Percentiles rank a stretch among this genome's conserved stretches.
phyloP scores from a whole-genome alignment of 2,113 vertebrate species.

The Brachypodius melanocephalos region DNA sequence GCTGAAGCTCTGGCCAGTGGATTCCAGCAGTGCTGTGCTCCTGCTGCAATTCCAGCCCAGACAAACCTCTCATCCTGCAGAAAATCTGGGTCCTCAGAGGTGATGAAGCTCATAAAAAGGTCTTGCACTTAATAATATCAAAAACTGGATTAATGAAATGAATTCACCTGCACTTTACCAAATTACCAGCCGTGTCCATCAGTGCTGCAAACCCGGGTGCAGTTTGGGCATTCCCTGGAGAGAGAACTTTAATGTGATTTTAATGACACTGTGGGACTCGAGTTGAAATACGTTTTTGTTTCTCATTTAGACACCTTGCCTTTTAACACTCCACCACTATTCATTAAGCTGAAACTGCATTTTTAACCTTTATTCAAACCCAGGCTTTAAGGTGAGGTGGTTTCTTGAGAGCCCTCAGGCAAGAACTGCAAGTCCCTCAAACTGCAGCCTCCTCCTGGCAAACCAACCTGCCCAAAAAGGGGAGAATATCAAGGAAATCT shows the following conservation, averaged over 20 bases:
- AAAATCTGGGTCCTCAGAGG: neutral
- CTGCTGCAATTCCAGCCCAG: neutral
- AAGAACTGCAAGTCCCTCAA: neutral
- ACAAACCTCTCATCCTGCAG: neutral
- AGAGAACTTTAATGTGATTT: neutral
- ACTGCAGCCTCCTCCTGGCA: neutral
- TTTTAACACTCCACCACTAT: neutral
- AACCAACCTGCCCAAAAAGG: neutral
- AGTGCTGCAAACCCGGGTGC: neutral
- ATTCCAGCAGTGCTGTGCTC: neutral
- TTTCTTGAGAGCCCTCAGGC: neutral
- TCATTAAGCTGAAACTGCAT: conserved; percentile 14
- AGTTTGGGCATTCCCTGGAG: neutral
- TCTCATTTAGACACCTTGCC: neutral
- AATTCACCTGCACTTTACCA: neutral
- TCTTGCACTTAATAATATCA: neutral
- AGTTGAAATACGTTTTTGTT: neutral
- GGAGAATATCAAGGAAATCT: neutral
- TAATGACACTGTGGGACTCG: neutral
- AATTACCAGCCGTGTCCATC: rapidly evolving
- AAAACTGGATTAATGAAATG: neutral
- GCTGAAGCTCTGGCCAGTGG: neutral
- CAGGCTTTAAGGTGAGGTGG: neutral
- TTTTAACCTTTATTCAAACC: conserved; percentile 6
- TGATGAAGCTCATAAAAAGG: neutral